Evolutionary conservation across 1,140 invertebrate genomes (phyloP).

Genomic region (Schlechtendalia chinensis): DNA sequence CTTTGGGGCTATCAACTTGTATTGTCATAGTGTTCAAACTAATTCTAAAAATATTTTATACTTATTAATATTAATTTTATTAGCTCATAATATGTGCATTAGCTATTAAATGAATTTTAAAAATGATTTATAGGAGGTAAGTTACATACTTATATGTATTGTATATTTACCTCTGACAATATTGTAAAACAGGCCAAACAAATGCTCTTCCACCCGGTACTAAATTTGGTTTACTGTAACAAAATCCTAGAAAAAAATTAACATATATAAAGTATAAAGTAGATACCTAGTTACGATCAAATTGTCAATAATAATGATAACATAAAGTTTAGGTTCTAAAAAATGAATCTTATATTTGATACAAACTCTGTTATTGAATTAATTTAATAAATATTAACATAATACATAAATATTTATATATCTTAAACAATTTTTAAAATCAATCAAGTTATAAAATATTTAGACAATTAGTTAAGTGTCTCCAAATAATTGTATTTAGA

Average conservation of each 20-base stretch:
- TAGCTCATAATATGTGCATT: too few species aligned
- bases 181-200: slow-evolving; percentile 93
- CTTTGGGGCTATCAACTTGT: slow-evolving; percentile 84
- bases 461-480: too few species aligned
- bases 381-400: too few species aligned
- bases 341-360: too few species aligned
- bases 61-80: background rate
- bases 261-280: background rate
- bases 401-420: too few species aligned
- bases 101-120: background rate
- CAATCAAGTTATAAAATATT: too few species aligned
- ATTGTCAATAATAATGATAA: too few species aligned
- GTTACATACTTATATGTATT: background rate
- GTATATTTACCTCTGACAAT: slow-evolving; percentile 78
- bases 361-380: too few species aligned
- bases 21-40: slow-evolving; percentile 96
- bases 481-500: too few species aligned
- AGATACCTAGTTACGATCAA: too few species aligned
- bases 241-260: slow-evolving; percentile 72
- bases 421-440: too few species aligned
- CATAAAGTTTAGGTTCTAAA: too few species aligned
- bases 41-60: slow-evolving; percentile 65
- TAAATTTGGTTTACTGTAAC: slow-evolving; percentile 83
- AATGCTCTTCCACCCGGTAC: slow-evolving; percentile 94
- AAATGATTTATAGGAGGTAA: background rate